phyloP scores from a whole-genome alignment of 2,797 vertebrate species.

The Hephaestus fuliginosus region DNA sequence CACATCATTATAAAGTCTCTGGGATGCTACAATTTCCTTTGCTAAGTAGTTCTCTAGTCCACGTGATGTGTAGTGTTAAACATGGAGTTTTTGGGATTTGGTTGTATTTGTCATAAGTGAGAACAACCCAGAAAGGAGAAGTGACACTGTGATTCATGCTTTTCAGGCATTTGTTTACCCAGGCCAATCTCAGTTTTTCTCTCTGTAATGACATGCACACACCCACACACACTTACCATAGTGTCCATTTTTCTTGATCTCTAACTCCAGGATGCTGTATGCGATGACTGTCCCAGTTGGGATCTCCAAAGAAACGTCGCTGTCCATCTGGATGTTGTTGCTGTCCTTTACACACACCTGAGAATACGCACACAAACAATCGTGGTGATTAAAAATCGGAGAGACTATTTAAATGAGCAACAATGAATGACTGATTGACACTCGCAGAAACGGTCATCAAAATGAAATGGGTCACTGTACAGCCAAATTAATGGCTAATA shows the following conservation, averaged over 20 bases:
- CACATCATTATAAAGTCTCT: neutral
- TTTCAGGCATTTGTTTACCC: neutral
- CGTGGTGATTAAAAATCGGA: neutral
- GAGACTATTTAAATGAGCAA: neutral
- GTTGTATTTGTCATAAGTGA: no score
- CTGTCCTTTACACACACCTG: constrained; percentile 86
- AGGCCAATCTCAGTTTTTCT: neutral
- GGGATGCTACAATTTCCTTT: no score
- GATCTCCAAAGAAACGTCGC: constrained; percentile 88
- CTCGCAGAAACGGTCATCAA: neutral
- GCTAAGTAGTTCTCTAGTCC: no score
- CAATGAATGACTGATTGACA: neutral
- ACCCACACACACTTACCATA: constrained; percentile 84
- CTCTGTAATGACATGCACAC: constrained; percentile 68
- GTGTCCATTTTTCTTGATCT: constrained; percentile 85
- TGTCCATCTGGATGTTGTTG: constrained; percentile 78
- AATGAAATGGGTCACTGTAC: neutral
- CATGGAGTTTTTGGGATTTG: no score
- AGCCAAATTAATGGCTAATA: neutral
- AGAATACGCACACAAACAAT: constrained; percentile 12
- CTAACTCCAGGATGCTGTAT: constrained; percentile 89
- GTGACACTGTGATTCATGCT: neutral
- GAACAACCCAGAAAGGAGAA: neutral
- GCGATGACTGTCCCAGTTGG: constrained; percentile 90
- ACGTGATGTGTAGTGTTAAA: no score